phyloP scores from a whole-genome alignment of 1,140 invertebrate genomes.

The Drosophila suzukii region DNA sequence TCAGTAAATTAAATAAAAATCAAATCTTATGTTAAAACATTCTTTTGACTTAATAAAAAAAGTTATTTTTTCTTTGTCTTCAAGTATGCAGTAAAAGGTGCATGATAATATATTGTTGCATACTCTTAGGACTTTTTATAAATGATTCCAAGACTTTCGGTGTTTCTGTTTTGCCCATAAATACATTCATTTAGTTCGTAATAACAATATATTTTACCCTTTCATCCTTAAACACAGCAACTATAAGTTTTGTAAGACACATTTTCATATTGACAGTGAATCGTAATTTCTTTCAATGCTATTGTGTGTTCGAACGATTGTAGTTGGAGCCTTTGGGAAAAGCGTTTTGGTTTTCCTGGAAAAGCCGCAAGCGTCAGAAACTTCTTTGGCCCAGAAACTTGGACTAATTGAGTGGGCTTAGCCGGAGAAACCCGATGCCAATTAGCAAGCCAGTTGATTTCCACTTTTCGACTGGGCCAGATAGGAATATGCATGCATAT shows the following conservation, averaged over 20 bases:
- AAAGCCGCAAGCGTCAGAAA: conserved; percentile 55
- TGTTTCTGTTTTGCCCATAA: no score
- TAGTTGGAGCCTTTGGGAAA: conserved; percentile 14
- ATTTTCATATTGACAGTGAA: no score
- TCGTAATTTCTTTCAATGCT: not conserved
- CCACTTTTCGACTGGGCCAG: not conserved
- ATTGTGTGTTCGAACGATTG: conserved; percentile 14
- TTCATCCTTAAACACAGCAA: not conserved
- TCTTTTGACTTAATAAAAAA: no score
- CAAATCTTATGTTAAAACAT: no score
- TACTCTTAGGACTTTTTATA: not conserved
- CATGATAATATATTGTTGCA: not conserved
- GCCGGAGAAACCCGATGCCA: conserved; percentile 40
- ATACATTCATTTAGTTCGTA: not conserved
- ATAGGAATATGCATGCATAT: not conserved
- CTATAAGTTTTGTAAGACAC: no score
- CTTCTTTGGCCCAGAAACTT: conserved; percentile 40
- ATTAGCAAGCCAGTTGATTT: conserved; percentile 42
- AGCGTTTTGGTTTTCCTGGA: conserved; percentile 42
- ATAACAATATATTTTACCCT: not conserved
- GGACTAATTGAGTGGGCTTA: conserved; percentile 63
- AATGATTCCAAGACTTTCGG: no score
- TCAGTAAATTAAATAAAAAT: no score
- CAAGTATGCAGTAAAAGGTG: no score
- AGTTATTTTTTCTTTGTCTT: no score